phyloP scores from a whole-genome alignment of 2,113 vertebrate genomes.

The Cygnus buccinator region DNA sequence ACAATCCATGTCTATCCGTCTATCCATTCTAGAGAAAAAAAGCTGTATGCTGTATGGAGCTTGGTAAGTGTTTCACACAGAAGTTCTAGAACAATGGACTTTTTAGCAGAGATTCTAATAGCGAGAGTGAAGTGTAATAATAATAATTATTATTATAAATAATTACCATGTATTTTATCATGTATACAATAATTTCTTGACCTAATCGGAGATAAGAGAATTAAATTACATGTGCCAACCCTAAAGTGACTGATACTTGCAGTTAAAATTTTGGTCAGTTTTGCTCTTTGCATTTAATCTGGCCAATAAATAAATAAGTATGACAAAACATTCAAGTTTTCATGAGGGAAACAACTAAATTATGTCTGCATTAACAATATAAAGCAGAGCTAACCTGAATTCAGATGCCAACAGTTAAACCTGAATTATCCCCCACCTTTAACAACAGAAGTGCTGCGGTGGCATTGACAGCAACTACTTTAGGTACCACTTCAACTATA shows the following conservation, averaged over 20 bases:
- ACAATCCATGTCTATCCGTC: neutral
- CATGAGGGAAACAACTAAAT: neutral
- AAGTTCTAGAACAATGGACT: neutral
- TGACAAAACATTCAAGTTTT: neutral
- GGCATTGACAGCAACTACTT: neutral
- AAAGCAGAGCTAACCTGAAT: neutral
- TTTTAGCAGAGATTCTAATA: neutral
- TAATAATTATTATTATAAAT: neutral
- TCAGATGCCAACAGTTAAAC: neutral
- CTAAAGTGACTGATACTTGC: neutral
- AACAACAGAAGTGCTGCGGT: neutral
- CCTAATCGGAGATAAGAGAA: neutral
- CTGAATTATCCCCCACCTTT: neutral
- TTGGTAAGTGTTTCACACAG: neutral
- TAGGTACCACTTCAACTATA: neutral
- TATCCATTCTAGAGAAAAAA: neutral
- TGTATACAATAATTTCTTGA: no score
- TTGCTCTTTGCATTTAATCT: neutral
- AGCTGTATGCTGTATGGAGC: fast-evolving
- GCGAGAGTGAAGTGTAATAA: neutral
- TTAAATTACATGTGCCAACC: neutral
- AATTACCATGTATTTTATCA: no score
- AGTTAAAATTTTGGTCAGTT: neutral
- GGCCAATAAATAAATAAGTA: neutral
- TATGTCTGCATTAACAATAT: neutral